Percentiles rank a stretch among this genome's conserved stretches.
These are phyloP conservation scores for Phlogophora meticulosa DNA, from an alignment of 2,888 invertebrate species.

Conservation along the genomic window DNA sequence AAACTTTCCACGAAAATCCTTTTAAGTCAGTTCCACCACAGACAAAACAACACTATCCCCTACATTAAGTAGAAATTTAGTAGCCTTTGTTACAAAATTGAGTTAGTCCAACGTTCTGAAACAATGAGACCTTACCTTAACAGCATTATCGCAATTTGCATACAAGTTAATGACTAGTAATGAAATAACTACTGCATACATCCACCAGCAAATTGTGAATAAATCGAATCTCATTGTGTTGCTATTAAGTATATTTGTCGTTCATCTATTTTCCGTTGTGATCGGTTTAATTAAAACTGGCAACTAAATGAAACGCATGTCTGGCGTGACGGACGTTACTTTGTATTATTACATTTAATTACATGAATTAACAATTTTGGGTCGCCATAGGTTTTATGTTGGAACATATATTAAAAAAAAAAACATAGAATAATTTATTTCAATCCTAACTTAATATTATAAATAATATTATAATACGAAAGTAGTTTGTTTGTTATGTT, in stretches of 20 bases:
- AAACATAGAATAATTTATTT: no score
- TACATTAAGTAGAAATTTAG: constrained; percentile 14
- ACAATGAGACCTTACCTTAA: constrained; percentile 46
- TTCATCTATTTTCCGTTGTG: constrained; percentile 61
- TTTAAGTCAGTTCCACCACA: constrained; percentile 5
- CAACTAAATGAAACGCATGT: constrained; percentile 36
- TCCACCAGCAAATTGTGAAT: constrained; percentile 56
- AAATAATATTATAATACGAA: no score
- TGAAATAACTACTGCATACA: constrained; percentile 62
- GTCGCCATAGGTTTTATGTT: constrained; percentile 13
- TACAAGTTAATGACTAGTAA: constrained; percentile 64
- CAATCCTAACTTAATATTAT: no score
- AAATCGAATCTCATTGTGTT: constrained; percentile 65
- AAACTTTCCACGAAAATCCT: neutral
- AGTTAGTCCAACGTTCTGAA: constrained; percentile 44
- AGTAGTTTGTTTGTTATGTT: no score
- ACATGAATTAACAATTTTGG: constrained; percentile 11
- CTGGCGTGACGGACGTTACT: constrained; percentile 18
- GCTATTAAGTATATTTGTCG: constrained; percentile 61
- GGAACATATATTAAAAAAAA: neutral
- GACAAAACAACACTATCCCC: constrained; percentile 32
- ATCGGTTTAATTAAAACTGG: constrained; percentile 60
- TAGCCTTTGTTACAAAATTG: constrained; percentile 47
- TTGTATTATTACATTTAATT: constrained; percentile 25
- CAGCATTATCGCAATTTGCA: constrained; percentile 55